These are phyloP conservation scores for Galendromus occidentalis DNA, from an alignment of 1,140 invertebrate species.

Conservation along the genomic window DNA sequence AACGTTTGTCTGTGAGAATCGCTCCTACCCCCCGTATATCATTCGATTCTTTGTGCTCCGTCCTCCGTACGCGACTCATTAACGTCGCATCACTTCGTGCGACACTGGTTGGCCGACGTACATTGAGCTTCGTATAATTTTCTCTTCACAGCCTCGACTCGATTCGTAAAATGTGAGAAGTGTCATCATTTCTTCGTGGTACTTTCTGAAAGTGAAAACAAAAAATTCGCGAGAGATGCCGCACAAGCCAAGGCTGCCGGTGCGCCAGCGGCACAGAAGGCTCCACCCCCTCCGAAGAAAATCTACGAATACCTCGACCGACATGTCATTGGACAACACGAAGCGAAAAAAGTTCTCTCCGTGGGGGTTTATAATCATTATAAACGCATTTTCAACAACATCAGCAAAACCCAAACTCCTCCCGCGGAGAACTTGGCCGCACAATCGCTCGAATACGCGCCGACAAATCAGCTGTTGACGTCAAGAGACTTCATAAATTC, in stretches of 20 bases:
- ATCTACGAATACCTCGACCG: slow-evolving; percentile 87
- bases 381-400: slow-evolving; percentile 87
- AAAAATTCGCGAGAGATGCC: slow-evolving; percentile 56
- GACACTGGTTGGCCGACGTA: no score
- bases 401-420: slow-evolving; percentile 35
- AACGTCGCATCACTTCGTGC: no score
- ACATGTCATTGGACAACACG: slow-evolving; percentile 94
- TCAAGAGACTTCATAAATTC: slow-evolving; percentile 4
- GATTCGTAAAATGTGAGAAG: slow-evolving; percentile 94
- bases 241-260: slow-evolving; percentile 37
- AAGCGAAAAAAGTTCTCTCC: slow-evolving; percentile 93
- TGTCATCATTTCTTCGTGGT: slow-evolving; percentile 97
- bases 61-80: no score
- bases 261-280: slow-evolving; percentile 40
- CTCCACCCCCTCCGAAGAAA: slow-evolving; percentile 81
- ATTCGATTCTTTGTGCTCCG: no score
- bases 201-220: slow-evolving; percentile 60
- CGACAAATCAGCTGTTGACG: slow-evolving; percentile 39
- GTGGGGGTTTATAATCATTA: slow-evolving; percentile 99
- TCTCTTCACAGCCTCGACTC: slow-evolving; percentile 43
- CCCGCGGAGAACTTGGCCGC: slow-evolving; percentile 34
- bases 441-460: slow-evolving; percentile 44
- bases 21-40: slow-evolving; percentile 19
- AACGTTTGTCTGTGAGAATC: slow-evolving; percentile 82
- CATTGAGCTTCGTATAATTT: no score